Base-by-base conservation (phyloP, 2,888 invertebrate genomes). In the Adelphocoris suturalis region DNA sequence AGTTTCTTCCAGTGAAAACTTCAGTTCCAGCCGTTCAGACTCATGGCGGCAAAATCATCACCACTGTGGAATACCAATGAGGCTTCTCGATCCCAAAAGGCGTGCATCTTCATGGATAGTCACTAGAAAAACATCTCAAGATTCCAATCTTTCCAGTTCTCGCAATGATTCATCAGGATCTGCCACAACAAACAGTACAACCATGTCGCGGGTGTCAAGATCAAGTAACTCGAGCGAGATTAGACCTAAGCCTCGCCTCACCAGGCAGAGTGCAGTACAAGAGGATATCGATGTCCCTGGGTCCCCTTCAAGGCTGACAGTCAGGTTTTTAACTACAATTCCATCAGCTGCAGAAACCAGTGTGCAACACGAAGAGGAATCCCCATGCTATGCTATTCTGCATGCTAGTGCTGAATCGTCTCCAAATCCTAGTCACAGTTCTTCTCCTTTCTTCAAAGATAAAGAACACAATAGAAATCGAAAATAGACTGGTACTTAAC, bases 131-230 rank as follows among this genome's bases (percentile, higher is more conserved):
- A 97, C 98, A 0, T 97, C 97, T 14, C 98, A 98, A 93, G 98
- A 98, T 93, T 98, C 98, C 7, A 98, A 97, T 93, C 94, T 98
- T 91, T 97, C 97, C 81, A 97, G 97, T 92, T 98, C 98, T 28
- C 95, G 98, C 86, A 98, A 98, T 94, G 98, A 98, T 93, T 98
- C 98, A 16, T 97, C 97, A 0, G 97, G 97, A 0, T 97, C 98
- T 9, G 96, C 96, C 37, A 97, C 97, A 23, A 97, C 97, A 0
- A 97, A 97, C 46, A 97, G 97, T 92, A 98, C 98, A 23, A 97
- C 97, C 92, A 97, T 98, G 89, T 98, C 98, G 96, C 95, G 98
- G 91, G 95, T 97, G 92, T 97, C 98, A 13, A 95, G 98, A 86
- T 97, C 97, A 80, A 97, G 97, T 93, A 96, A 96, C 90, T 95